Base-by-base conservation (phyloP, 1,140 invertebrate genomes). In the Telenomus remus region DNA sequence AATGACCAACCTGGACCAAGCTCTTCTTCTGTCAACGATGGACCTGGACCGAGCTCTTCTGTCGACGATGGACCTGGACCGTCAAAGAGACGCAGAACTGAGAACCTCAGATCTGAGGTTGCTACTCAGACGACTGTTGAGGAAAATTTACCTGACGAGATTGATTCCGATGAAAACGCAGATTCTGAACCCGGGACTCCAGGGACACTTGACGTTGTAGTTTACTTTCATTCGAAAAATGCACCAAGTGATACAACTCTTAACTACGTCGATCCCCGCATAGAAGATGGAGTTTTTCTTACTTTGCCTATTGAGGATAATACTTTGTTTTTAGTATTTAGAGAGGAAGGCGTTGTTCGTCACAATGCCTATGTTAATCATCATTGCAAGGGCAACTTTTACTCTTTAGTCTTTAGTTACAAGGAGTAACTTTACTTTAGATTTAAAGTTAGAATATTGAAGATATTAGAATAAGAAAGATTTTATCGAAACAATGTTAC, bases 291-390 rank as follows among this genome's bases (percentile, higher is more conserved):
- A 6, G 64, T 73, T 11, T 39, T 85, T 0, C 82, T 86, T 7
- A 78, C 82, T 8, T 56, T 88, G 8, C 82, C 87, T 0, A 87
- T 90, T 1, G 83, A 87, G 35, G 88, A 91, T 81, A 94, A 94
- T 87, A 89, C 90, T 53, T 83, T 94, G 6, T 92, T 89, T 80
- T 86, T 94, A n/a, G 91, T 93, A 16, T 94, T 92, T 82, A 91
- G 91, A 64, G 89, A 89, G 72, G 79, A 85, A 9, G 91, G 90
- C 66, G 90, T 91, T 16, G 90, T 90, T 34, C 89, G 91, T 74
- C 89, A 92, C 83, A 91, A 91, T 49, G 92, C 91, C 80, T 92
- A 93, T 82, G 83, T 92, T n/a, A 89, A 89, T 81, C 86, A 88
- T 70, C 85, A 89, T 66, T 86, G 85, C 43, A 79, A 83, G 33